These are phyloP conservation scores for Orthosia gracilis DNA, from an alignment of 2,888 invertebrate species.

Conservation along the genomic window DNA sequence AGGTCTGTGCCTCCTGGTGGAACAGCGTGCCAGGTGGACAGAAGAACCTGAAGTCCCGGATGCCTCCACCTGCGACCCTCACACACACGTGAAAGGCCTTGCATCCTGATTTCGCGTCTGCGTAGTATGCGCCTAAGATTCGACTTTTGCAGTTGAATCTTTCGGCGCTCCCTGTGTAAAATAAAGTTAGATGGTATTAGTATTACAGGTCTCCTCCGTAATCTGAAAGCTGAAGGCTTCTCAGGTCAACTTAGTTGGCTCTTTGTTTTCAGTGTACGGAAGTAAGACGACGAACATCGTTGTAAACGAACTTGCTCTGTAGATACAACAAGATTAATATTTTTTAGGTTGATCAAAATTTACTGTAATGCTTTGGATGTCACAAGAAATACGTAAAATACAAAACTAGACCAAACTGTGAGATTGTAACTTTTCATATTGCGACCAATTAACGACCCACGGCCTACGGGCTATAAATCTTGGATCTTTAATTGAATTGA, in stretches of 20 bases:
- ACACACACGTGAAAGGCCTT: conserved; percentile 98
- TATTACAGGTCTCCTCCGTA: not conserved
- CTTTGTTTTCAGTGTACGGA: not conserved
- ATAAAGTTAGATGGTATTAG: conserved; percentile 15
- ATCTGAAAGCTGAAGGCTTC: not conserved
- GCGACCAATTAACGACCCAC: not conserved
- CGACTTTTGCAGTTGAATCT: conserved; percentile 96
- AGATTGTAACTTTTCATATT: not conserved
- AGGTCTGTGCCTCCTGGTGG: conserved; percentile 97
- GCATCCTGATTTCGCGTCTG: conserved; percentile 96
- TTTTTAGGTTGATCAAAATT: too few relatives aligned
- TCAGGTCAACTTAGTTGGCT: not conserved
- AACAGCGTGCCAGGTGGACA: conserved; percentile 97
- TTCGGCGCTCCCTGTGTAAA: conserved; percentile 86
- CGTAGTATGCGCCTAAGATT: conserved; percentile 97
- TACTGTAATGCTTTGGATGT: not conserved
- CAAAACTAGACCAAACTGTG: not conserved
- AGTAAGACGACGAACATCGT: too few relatives aligned
- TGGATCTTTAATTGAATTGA: conserved; percentile 20
- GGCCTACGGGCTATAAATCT: conserved; percentile 4
- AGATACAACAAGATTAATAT: not conserved
- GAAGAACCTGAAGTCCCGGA: conserved; percentile 96
- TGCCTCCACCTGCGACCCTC: conserved; percentile 95
- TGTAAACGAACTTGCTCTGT: not conserved
- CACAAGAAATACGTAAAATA: not conserved